Evolutionary conservation across 2,797 vertebrate species (phyloP).

Genomic region (Helostoma temminkii): DNA sequence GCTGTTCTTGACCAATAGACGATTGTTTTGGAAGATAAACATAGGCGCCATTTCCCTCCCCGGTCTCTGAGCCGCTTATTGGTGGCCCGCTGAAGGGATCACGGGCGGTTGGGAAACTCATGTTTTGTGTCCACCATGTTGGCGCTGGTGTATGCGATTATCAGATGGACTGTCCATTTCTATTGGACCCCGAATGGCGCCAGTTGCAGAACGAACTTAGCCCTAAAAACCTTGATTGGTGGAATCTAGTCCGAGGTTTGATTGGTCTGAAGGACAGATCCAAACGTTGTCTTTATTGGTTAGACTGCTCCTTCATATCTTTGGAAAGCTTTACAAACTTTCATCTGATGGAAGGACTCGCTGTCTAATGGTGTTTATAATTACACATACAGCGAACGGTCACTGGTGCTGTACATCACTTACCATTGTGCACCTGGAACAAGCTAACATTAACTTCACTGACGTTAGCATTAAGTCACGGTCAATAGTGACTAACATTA

Average conservation of each 20-base stretch:
- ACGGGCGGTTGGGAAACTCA: conserved; percentile 81
- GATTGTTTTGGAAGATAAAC: conserved; percentile 90
- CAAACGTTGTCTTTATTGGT: conserved; percentile 92
- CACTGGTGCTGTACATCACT: conserved; percentile 6
- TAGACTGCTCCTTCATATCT: conserved; percentile 82
- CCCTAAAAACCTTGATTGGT: conserved; percentile 91
- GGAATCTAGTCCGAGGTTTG: conserved; percentile 92
- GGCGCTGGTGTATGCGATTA: conserved; percentile 50
- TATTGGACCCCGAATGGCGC: conserved; percentile 83
- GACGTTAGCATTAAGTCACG: conserved; percentile 36
- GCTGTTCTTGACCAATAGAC: conserved; percentile 87
- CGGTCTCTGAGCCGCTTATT: conserved; percentile 90
- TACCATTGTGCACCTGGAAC: conserved; percentile 23
- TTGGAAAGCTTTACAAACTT: conserved; percentile 84
- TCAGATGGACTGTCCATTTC: conserved; percentile 12
- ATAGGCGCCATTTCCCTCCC: conserved; percentile 90
- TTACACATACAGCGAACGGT: conserved; percentile 1
- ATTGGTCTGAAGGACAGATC: conserved; percentile 92
- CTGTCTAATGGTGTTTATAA: conserved; percentile 51
- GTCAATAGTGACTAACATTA: conserved; percentile 23
- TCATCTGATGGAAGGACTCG: conserved; percentile 60
- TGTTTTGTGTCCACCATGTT: conserved; percentile 78
- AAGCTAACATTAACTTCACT: conserved; percentile 62
- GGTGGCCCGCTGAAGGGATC: conserved; percentile 87
- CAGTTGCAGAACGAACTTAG: conserved; percentile 84